These are phyloP conservation scores for Notospermus geniculatus DNA, from an alignment of 1,140 invertebrate species.

Conservation along the genomic window DNA sequence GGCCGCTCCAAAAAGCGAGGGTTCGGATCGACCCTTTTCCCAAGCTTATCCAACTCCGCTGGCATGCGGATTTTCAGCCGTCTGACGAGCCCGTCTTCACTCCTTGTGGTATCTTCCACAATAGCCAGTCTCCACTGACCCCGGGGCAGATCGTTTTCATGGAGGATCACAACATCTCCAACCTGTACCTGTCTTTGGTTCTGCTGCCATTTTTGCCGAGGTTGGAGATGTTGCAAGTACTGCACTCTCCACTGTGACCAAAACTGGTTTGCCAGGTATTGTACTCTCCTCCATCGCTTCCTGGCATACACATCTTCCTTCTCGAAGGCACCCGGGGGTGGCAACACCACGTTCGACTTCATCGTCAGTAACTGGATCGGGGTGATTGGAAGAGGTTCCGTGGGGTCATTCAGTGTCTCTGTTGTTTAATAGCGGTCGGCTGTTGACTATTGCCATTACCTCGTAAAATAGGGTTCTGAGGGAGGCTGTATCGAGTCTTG, in stretches of 20 bases:
- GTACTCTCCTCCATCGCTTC: constrained; percentile 18
- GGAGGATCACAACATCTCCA: constrained; percentile 12
- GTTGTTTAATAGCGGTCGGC: constrained; percentile 12
- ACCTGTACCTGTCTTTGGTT: neutral
- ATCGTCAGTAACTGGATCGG: constrained; percentile 17
- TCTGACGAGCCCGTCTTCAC: constrained; percentile 15
- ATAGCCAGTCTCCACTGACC: constrained; percentile 13
- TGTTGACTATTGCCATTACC: constrained; percentile 14
- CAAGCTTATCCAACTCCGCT: no score
- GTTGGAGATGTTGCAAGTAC: constrained; percentile 10
- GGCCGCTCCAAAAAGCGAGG: no score
- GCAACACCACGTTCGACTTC: constrained; percentile 18
- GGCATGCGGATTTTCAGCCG: constrained; percentile 15
- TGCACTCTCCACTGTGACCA: constrained; percentile 18
- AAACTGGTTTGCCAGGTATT: no score
- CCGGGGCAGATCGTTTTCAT: constrained; percentile 9
- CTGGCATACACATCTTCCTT: constrained; percentile 15
- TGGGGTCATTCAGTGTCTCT: constrained; percentile 11
- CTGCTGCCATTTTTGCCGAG: constrained; percentile 10
- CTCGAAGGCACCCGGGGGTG: constrained; percentile 15
- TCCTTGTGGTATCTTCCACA: neutral
- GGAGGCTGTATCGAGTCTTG: constrained; percentile 10
- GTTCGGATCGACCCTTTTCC: no score
- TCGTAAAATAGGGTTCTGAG: constrained; percentile 14
- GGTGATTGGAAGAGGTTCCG: constrained; percentile 9